Base-by-base conservation (phyloP, 2,797 vertebrate species). In the Sebastes glaucus region DNA sequence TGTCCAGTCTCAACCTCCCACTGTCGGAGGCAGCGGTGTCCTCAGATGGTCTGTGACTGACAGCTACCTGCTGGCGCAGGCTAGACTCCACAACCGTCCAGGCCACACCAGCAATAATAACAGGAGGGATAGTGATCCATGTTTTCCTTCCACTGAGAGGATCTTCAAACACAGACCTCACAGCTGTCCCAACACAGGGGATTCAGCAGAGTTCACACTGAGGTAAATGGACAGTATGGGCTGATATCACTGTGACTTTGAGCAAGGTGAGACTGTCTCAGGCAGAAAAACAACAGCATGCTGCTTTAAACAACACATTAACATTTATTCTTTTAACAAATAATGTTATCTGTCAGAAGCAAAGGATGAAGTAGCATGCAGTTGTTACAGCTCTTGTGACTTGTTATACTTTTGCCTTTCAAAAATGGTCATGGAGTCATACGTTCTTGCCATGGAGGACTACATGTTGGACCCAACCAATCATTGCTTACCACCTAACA, bases 161-260 rank as follows among this genome's bases (percentile, higher is more conserved):
- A 88, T 88, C 87, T 90, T 88, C 74, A 83, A 83, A 88, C 71
- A 65, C 67, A 79, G 78, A 67, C 67, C 70, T 72, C 57, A 65
- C 88, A 94, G 91, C 91, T 95, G 90, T 88, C 85, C 89, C 77
- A 89, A 94, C 93, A 93, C 28, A 7, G 56, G 20, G 46, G 53
- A 73, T 61, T 63, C 27, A 69, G 56, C 11, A 56, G 72, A 60
- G 80, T 85, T 92, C 80, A 83, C 22, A n/a, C 4, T 27, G 38
- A 78, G 77, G 86, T 77, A 83, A 81, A 63, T 2, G 68, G 56
- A 62, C 70, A 57, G 27, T 63, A 11, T 67, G 52, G 28, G 78
- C 61, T 77, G 18, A 76, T 52, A 61, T 80, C 72, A 65, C 52
- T 20, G 59, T 20, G 46, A 57, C 42, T 35, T 35, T 66, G 20